These are phyloP conservation scores for Pyrocephalus nanus DNA, from an alignment of 2,797 vertebrate genomes.

Conservation along the genomic window DNA sequence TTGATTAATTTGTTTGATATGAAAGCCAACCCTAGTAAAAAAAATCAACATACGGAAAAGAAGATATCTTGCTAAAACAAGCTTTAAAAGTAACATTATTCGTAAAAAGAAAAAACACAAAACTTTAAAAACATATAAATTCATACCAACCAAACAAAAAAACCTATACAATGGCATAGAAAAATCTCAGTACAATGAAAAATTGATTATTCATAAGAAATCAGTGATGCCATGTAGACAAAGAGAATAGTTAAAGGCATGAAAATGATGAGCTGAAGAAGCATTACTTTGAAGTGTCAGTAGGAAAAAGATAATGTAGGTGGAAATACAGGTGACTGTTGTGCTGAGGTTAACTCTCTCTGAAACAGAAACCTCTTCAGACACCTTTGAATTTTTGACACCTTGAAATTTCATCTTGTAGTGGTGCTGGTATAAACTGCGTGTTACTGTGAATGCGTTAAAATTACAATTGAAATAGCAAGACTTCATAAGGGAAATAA, in stretches of 20 bases:
- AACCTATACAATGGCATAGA: not conserved
- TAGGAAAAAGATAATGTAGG: not conserved
- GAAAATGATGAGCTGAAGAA: not conserved
- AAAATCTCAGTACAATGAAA: not conserved
- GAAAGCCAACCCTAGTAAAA: not conserved
- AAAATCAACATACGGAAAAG: not conserved
- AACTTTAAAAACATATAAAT: not conserved
- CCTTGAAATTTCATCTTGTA: not conserved
- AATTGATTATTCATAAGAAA: not conserved
- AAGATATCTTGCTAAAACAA: not conserved
- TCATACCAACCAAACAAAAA: not conserved
- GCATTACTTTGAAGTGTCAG: not conserved
- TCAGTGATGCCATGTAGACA: not conserved
- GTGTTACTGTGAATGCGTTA: not conserved
- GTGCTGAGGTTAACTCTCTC: not conserved
- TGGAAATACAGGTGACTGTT: not conserved
- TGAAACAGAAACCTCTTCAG: not conserved
- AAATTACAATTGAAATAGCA: not conserved
- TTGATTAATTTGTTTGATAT: not conserved
- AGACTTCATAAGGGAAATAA: not conserved
- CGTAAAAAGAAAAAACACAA: not conserved
- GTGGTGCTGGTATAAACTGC: not conserved
- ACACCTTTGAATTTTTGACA: conserved; percentile 3
- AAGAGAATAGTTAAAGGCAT: not conserved
- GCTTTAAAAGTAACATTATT: not conserved